A percentile compares a stretch with the other conserved stretches of the same genome.
phyloP scores from a whole-genome alignment of 2,888 invertebrate species.

The Theretra japonica region DNA sequence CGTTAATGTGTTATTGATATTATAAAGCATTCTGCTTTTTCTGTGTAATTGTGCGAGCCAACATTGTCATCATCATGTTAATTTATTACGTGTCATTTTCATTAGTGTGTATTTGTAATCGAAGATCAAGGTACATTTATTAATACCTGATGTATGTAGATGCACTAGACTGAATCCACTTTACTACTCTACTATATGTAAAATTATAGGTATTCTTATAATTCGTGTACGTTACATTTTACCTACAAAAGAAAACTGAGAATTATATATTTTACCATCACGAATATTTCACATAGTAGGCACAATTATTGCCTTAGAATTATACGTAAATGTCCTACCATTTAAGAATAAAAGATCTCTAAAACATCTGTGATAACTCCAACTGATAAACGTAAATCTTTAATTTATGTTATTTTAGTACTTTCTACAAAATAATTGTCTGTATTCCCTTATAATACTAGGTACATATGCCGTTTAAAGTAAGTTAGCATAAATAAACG shows the following conservation, averaged over 20 bases:
- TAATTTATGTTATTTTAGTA: slow-evolving; percentile 75
- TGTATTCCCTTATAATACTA: slow-evolving; percentile 56
- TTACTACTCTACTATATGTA: not conserved
- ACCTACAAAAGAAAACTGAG: not conserved
- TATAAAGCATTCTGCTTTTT: not conserved
- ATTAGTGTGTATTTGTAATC: slow-evolving; percentile 10
- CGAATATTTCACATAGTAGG: not conserved
- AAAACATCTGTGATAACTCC: slow-evolving; percentile 83
- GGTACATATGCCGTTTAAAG: slow-evolving; percentile 6
- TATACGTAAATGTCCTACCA: slow-evolving; percentile 62
- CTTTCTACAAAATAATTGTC: slow-evolving; percentile 57
- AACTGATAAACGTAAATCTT: slow-evolving; percentile 77
- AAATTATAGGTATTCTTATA: not conserved
- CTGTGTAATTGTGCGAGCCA: slow-evolving; percentile 12
- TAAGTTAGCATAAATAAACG: slow-evolving; percentile 40
- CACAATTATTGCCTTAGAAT: slow-evolving; percentile 27
- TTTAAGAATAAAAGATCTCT: slow-evolving; percentile 82
- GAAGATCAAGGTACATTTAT: not conserved
- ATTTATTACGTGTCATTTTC: slow-evolving; percentile 31
- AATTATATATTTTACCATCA: not conserved
- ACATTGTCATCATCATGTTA: slow-evolving; percentile 26
- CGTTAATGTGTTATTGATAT: not conserved
- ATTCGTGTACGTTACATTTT: not conserved
- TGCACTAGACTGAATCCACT: not conserved
- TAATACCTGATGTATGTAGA: slow-evolving; percentile 4